These are phyloP conservation scores for Triops cancriformis DNA, from an alignment of 1,140 invertebrate species.

Conservation along the genomic window DNA sequence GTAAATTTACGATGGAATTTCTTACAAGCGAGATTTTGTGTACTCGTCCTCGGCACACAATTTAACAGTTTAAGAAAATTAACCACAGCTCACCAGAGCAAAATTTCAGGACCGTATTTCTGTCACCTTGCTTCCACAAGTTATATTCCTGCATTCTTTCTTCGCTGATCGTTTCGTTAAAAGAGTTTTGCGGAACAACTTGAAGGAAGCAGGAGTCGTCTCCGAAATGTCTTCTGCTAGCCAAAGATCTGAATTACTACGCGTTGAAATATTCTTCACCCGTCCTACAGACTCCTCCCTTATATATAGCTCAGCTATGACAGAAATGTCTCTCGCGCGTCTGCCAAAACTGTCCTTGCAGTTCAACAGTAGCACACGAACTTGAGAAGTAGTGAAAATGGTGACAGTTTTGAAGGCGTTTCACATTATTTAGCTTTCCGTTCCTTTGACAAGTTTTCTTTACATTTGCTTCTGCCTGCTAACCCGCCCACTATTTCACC, in stretches of 20 bases:
- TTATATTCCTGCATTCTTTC: neutral
- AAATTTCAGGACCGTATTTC: neutral
- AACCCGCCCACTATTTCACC: too few species aligned
- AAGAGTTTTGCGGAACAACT: neutral
- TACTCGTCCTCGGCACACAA: neutral
- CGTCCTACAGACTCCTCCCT: neutral
- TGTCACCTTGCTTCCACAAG: neutral
- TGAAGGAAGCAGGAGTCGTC: neutral
- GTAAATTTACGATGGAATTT: neutral
- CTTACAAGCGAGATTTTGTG: neutral
- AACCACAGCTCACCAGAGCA: neutral
- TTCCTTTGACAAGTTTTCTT: neutral
- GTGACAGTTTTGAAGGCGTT: neutral
- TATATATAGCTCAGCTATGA: conserved; percentile 5
- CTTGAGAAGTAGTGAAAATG: neutral
- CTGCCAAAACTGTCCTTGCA: neutral
- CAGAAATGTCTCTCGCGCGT: neutral
- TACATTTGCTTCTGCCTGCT: too few species aligned
- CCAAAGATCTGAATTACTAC: neutral
- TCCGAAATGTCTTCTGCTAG: neutral
- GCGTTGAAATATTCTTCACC: neutral
- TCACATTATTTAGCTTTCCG: neutral
- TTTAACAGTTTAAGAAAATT: conserved; percentile 3
- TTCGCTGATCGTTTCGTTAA: neutral
- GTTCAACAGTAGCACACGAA: too few species aligned